Evolutionary conservation across 2,888 invertebrate species (phyloP), one percentile per base, ranked within the genome.

Genomic region (Nymphalis urticae): DNA sequence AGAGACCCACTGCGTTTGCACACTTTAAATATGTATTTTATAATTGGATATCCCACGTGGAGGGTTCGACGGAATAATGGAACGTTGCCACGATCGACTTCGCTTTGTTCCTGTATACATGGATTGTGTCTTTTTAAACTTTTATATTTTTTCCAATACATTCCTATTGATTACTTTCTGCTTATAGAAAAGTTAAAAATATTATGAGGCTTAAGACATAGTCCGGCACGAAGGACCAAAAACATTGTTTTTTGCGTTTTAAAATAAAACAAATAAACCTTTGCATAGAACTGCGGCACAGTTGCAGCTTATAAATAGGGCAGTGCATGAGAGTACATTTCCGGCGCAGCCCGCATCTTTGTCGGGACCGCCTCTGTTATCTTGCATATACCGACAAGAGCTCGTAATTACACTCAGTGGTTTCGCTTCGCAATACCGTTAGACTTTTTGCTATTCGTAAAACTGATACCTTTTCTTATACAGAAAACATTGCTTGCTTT

Each of bases 11-110:
- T 79, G 80, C 79, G 79, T 83, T 82, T 81, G 83, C 79, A 82
- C 85, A 83, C 82, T 85, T 86, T 86, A 85, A 87, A 88, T 88
- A 86, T 77, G 77, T 77, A 76, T 76, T 89, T 88, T 89, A 89
- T 88, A 87, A 88, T 86, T 86, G 84, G 74, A 73, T 75, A 73
- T 73, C 71, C 69, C 62, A 66, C 68, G 64, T 69, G 66, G 75
- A 73, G 77, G 77, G 78, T 67, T 66, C 64, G 59, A 58, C 61
- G 65, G 58, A 66, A 72, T 70, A 72, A 72, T 72, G 65, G 66
- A 51, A 59, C 68, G 66, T 48, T 62, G 72, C 66, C 48, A 63
- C 64, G 68, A 64, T 58, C 62, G 61, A 62, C 48, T 59, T 68
- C 56, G 60, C 65, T 68, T 68, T 72, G 68, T 72, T 70, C 59